Evolutionary conservation across 2,888 invertebrate species (phyloP), one percentile per base, ranked within the genome.

Genomic region (Cryptocephalus moraei): DNA sequence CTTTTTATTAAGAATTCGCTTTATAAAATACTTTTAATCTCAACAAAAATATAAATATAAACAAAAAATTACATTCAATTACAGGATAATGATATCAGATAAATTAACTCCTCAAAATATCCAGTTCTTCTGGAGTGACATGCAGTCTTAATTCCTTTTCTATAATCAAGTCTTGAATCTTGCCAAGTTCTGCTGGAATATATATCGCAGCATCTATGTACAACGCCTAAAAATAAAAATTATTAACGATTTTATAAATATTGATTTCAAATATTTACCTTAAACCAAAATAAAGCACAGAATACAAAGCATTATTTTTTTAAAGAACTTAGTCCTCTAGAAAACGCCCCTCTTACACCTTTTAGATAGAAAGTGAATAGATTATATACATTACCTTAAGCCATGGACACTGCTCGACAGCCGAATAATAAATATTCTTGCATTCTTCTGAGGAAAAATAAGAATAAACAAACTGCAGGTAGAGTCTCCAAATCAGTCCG

Each of bases 141-240:
- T 85, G 88, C 58, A 84, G 73, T 45, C 88, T 75, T 50, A 88
- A 71, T 62, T 81, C 80, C 61, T 86, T 84, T 64, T 87, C 87
- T 45, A 84, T 80, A 61, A 87, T 75, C 47, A 84, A 71, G 71
- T 87, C 88, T 61, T 84, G 82, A 55, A 88, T 77, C 71, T 82
- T 81, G 1, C 76, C 73, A 51, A 82, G 68, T 59, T 81, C 79
- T 50, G 76, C 76, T 33, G 80, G 83, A 36, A 82, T 75, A 57
- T 79, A 75, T 53, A 78, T 77, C 1, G 80, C 79, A 4, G 82
- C 82, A 63, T 82, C 81, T 53, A 81, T 73, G 56, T 84, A 83
- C 39, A 84, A 64, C 4, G 75, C 67, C 75, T 75, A 55, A 48
- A 66, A 68, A 52, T 22, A 22, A 22, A 36, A 36, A 36, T 36